Evolutionary conservation across 2,113 vertebrate genomes (phyloP).

Genomic region (Brienomyrus brachyistius): DNA sequence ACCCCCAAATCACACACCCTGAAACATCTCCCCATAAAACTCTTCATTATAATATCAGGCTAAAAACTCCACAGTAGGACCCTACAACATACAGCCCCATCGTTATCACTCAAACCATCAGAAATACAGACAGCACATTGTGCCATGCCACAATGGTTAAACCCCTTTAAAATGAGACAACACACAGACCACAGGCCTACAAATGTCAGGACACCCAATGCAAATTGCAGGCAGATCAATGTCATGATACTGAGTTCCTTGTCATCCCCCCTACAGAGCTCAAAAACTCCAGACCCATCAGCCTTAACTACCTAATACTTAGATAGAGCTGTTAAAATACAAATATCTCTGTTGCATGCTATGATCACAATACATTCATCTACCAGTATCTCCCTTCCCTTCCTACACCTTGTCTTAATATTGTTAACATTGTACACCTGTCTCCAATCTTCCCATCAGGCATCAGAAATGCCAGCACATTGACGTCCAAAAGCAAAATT

Average conservation of each 20-base stretch:
- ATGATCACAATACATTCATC: neutral
- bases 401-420: neutral
- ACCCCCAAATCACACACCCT: neutral
- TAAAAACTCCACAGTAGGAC: neutral
- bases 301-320: neutral
- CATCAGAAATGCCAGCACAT: neutral
- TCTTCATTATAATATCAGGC: neutral
- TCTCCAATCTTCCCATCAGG: neutral
- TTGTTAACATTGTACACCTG: neutral
- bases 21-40: neutral
- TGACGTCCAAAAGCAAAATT: neutral
- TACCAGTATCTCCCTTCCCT: neutral
- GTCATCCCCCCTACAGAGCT: neutral
- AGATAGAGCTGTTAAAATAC: neutral
- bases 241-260: neutral
- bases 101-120: neutral
- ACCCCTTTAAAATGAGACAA: neutral
- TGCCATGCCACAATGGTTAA: neutral
- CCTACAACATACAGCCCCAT: neutral
- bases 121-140: neutral
- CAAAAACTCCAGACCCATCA: neutral
- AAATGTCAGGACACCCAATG: neutral
- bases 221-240: neutral
- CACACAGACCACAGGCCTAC: neutral
- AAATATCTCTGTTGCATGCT: neutral